Evolutionary conservation across 1,140 invertebrate species (phyloP).

Genomic region (Euglossa dilemma): DNA sequence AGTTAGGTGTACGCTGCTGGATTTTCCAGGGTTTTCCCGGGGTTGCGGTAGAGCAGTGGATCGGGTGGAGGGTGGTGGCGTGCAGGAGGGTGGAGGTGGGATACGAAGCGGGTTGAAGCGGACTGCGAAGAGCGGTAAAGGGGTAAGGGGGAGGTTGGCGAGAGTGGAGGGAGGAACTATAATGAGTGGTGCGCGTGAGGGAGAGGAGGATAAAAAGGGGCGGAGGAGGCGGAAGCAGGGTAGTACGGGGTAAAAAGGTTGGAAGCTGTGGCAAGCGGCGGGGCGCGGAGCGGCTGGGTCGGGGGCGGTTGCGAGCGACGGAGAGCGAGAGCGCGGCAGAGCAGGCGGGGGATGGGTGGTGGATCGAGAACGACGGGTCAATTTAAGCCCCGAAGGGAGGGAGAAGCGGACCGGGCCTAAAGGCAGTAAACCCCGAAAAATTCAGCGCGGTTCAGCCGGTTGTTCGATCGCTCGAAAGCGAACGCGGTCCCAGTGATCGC

Average conservation of each 20-base stretch:
- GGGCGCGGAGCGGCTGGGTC: slow-evolving; percentile 58
- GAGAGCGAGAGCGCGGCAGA: slow-evolving; percentile 48
- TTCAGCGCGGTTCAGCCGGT: slow-evolving; percentile 62
- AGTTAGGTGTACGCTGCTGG: slow-evolving; percentile 77
- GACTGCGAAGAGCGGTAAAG: slow-evolving; percentile 49
- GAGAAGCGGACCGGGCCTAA: slow-evolving; percentile 63
- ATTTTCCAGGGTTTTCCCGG: slow-evolving; percentile 82
- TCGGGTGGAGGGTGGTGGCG: slow-evolving; percentile 55
- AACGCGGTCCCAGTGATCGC: slow-evolving; percentile 61
- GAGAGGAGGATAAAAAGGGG: slow-evolving; percentile 72
- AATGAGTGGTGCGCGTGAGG: slow-evolving; percentile 78
- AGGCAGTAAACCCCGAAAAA: slow-evolving; percentile 71
- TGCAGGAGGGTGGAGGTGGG: slow-evolving; percentile 45
- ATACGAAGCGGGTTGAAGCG: slow-evolving; percentile 51
- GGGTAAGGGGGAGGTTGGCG: slow-evolving; percentile 28
- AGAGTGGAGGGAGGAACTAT: slow-evolving; percentile 72
- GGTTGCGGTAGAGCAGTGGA: slow-evolving; percentile 76
- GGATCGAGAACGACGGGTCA: slow-evolving; percentile 73
- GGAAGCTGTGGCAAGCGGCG: slow-evolving; percentile 74
- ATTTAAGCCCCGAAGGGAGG: slow-evolving; percentile 67
- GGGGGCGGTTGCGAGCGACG: slow-evolving; percentile 41
- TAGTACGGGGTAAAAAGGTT: slow-evolving; percentile 78
- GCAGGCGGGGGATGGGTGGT: slow-evolving; percentile 45
- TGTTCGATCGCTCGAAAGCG: slow-evolving; percentile 65
- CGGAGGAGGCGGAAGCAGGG: slow-evolving; percentile 51